Evolutionary conservation across 2,888 invertebrate genomes (phyloP).

Genomic region (Drosophila robusta): DNA sequence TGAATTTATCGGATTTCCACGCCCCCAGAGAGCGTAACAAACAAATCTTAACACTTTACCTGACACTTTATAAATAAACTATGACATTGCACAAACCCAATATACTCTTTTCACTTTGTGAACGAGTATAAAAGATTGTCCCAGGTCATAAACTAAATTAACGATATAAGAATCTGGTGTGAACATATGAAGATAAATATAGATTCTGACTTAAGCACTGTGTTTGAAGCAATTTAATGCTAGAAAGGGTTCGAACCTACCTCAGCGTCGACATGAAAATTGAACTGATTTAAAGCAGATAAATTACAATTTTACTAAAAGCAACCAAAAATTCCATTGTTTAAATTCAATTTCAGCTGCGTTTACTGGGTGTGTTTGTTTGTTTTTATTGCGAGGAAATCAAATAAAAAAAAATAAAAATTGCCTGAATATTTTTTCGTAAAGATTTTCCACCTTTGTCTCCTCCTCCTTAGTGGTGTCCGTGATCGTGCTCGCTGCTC

Average conservation of each 20-base stretch:
- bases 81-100: no score
- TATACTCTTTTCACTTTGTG: no score
- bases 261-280: no score
- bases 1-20: no score
- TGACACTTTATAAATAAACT: no score
- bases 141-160: background rate
- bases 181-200: background rate
- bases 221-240: no score
- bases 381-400: slow-evolving; percentile 43
- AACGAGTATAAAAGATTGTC: background rate
- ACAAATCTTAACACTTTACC: no score
- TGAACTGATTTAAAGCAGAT: background rate
- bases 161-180: background rate
- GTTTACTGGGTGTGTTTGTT: slow-evolving; percentile 54
- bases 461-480: slow-evolving; percentile 46
- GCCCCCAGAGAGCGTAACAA: no score
- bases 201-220: no score
- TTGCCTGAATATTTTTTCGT: background rate
- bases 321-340: background rate
- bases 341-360: background rate
- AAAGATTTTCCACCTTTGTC: no score
- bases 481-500: slow-evolving; percentile 71
- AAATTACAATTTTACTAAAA: no score
- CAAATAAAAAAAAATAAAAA: background rate
- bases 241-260: no score